Percentiles rank a stretch among this genome's conserved stretches.
Conservation (phyloP, 2,113 vertebrate genomes). For the Notarius lentiginosus region DNA sequence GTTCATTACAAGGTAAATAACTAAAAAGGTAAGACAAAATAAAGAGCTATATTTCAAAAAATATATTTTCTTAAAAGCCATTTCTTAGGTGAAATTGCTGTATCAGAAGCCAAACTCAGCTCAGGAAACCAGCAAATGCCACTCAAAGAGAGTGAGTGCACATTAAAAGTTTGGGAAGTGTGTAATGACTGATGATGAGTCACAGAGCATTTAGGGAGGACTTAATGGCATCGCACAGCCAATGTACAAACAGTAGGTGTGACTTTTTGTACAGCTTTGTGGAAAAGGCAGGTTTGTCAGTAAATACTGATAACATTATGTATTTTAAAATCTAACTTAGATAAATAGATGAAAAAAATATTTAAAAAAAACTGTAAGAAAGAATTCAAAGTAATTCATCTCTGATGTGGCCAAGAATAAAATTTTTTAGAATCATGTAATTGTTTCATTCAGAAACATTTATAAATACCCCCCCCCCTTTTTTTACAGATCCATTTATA, state of each 20-base stretch:
- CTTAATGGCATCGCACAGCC: neutral
- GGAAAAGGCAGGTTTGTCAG: neutral
- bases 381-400: neutral
- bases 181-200: neutral
- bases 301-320: neutral
- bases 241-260: conserved; percentile 10
- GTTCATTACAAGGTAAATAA: conserved; percentile 43
- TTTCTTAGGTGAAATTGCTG: neutral
- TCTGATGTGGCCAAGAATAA: neutral
- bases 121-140: neutral
- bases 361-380: neutral
- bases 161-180: neutral
- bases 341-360: neutral
- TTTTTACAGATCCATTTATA: neutral
- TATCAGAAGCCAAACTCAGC: neutral
- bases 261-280: neutral
- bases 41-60: neutral
- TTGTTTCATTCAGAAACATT: neutral
- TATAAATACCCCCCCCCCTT: neutral
- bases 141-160: neutral
- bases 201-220: neutral
- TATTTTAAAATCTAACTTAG: neutral
- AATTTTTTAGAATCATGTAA: neutral
- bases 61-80: neutral
- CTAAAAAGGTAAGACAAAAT: neutral